A percentile compares a stretch with the other conserved stretches of the same genome.
Conservation (phyloP, 1,140 invertebrate genomes). For the Mactra quadrangularis region DNA sequence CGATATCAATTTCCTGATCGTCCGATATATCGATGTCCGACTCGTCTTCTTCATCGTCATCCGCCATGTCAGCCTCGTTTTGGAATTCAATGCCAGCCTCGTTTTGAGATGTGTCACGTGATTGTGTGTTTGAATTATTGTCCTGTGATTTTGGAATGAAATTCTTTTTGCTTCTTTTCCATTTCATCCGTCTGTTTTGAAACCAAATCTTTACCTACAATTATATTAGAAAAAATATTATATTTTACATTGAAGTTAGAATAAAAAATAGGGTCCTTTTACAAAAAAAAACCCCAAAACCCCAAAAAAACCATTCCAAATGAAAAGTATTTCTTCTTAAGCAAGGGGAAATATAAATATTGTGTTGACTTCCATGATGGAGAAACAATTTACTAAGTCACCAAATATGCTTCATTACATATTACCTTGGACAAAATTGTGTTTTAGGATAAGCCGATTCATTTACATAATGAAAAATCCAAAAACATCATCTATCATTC, state of each 20-base stretch:
- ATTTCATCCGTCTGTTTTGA: constrained; percentile 97
- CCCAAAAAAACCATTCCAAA: too few relatives aligned
- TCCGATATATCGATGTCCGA: constrained; percentile 74
- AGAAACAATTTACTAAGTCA: background rate
- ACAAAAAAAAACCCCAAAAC: background rate
- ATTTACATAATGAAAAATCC: too few relatives aligned
- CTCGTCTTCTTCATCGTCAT: constrained; percentile 68
- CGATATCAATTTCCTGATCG: constrained; percentile 69
- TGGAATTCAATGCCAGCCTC: constrained; percentile 6
- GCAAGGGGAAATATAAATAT: background rate
- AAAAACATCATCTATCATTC: too few relatives aligned
- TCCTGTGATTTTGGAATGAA: constrained; percentile 46
- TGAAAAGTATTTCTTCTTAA: too few relatives aligned
- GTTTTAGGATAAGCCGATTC: too few relatives aligned
- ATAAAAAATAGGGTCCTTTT: background rate
- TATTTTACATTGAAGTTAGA: too few relatives aligned
- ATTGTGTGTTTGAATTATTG: constrained; percentile 19
- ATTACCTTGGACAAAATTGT: too few relatives aligned
- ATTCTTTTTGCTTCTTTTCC: constrained; percentile 89
- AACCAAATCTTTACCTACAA: constrained; percentile 88
- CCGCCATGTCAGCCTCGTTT: constrained; percentile 60
- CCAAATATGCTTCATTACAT: background rate
- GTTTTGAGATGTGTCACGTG: background rate
- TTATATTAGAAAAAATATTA: too few relatives aligned
- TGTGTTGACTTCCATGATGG: background rate